Base-by-base conservation (phyloP, 2,797 vertebrate genomes). In the Cottoperca gobio region DNA sequence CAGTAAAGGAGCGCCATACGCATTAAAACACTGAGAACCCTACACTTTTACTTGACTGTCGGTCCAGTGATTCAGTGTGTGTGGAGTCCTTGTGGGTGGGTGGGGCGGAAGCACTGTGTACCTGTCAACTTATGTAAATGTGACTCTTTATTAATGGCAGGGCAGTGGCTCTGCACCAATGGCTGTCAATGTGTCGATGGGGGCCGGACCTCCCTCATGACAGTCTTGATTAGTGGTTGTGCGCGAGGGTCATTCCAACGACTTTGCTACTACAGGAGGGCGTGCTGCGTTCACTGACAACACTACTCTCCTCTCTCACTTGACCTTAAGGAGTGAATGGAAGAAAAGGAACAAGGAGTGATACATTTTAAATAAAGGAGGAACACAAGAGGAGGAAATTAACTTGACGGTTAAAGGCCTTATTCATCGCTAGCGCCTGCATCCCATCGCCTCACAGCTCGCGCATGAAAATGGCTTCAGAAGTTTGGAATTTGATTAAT, bases 111-210 rank as follows among this genome's bases (percentile, higher is more conserved):
- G 67, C 69, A 64, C 73, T 62, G 35, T 81, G 79, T 83, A 72
- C 58, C 78, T 65, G 88, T 90, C 91, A 89, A 46, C 68, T 42
- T 88, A 92, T 91, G 90, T 61, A 88, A 93, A 92, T 92, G 87
- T 31, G 23, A 54, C 54, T 82, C 79, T 78, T 83, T 86, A 84
- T 90, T 90, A 90, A 91, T 90, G 85, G 72, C 72, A 72, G 84
- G 83, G 79, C 82, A 64, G 73, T 5, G 66, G 66, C 88, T 79
- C 63, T 69, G 73, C 81, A 83, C 86, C 85, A 73, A 79, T 86
- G 72, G 73, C 67, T 84, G 84, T 86, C 83, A 12, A 86, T 83
- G 86, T 81, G 84, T 85, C 76, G 61, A 82, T 79, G 85, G 77
- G 82, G 76, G 79, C 81, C 26, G 69, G 65, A 86, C 86, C 86